Conservation (phyloP, 1,140 invertebrate genomes). For the Meteorus sp. region DNA sequence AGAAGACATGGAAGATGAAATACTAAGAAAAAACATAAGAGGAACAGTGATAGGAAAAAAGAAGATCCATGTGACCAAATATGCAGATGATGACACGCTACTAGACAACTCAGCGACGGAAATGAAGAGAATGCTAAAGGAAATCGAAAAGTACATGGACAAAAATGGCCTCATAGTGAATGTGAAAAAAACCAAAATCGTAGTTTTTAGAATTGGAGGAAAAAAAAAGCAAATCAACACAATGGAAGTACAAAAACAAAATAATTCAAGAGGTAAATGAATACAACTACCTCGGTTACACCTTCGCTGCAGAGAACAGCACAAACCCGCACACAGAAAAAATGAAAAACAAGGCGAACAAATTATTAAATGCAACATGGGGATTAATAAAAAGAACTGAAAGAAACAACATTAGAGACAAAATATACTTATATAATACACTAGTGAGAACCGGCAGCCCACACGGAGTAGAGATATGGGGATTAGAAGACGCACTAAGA, state of each 20-base stretch:
- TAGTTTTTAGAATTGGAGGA: not conserved
- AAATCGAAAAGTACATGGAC: not conserved
- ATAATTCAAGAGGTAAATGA: not conserved
- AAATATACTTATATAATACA: not conserved
- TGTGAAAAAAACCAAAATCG: not conserved
- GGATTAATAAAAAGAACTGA: not conserved
- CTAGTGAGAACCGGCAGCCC: not conserved
- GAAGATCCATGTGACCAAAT: not conserved
- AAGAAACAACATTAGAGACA: not conserved
- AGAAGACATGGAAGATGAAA: conserved; percentile 19
- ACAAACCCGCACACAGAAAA: too few relatives aligned
- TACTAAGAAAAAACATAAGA: not conserved
- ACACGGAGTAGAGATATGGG: conserved; percentile 12
- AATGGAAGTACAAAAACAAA: not conserved
- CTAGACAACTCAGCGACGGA: not conserved
- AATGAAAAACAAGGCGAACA: not conserved
- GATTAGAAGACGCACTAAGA: too few relatives aligned
- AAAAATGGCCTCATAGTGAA: not conserved
- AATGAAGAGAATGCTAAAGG: not conserved
- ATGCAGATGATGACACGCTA: not conserved
- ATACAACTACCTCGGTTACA: conserved; percentile 5
- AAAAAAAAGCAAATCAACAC: not conserved
- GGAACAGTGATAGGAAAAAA: not conserved
- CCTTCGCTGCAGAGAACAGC: not conserved
- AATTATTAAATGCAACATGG: not conserved